Conservation (phyloP, 2,888 invertebrate species). For the Oscheius myriophilus region DNA sequence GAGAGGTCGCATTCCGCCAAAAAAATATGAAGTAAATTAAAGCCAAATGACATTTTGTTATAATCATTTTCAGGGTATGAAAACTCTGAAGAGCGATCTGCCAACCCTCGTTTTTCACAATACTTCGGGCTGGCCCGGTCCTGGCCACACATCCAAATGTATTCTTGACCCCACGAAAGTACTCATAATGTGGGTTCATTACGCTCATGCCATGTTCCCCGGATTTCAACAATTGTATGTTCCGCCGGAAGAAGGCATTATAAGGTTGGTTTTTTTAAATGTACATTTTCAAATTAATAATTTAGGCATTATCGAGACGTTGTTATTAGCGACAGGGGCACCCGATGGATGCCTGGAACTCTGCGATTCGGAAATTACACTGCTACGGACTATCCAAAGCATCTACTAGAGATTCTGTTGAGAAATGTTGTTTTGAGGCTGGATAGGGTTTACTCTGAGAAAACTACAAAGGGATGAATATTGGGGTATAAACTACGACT, state of each 20-base stretch:
- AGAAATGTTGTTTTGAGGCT: slow-evolving; percentile 11
- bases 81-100: slow-evolving; percentile 17
- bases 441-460: slow-evolving; percentile 8
- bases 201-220: slow-evolving; percentile 1
- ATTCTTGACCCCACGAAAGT: slow-evolving; percentile 20
- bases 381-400: slow-evolving; percentile 13
- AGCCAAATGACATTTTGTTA: no score
- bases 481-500: no score
- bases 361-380: slow-evolving; percentile 20
- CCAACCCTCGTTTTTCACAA: slow-evolving; percentile 27
- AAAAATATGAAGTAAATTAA: not conserved
- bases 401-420: not conserved
- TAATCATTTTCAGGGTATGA: slow-evolving; percentile 10
- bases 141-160: slow-evolving; percentile 24
- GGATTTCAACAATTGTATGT: not conserved
- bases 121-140: slow-evolving; percentile 2
- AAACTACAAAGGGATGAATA: no score
- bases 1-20: slow-evolving; percentile 7
- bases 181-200: slow-evolving; percentile 21
- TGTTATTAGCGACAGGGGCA: slow-evolving; percentile 19
- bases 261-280: not conserved
- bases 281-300: not conserved
- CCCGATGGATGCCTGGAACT: slow-evolving; percentile 16
- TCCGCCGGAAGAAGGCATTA: slow-evolving; percentile 11
- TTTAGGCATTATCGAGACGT: slow-evolving; percentile 31